phyloP scores from a whole-genome alignment of 2,113 vertebrate genomes.

The Otis tarda region DNA sequence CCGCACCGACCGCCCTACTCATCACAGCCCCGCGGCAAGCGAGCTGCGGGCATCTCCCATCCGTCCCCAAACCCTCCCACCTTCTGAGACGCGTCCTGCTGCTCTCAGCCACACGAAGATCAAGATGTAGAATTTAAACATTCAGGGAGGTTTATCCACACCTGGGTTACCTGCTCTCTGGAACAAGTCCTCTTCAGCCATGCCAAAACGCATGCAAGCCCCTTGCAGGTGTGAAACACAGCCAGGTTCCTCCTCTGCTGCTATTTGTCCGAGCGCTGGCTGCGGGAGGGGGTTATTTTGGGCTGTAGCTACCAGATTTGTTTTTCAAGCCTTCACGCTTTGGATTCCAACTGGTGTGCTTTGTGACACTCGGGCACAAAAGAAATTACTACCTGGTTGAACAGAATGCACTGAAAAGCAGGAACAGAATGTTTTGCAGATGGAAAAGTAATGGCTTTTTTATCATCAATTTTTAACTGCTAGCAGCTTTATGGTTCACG shows the following conservation, averaged over 20 bases:
- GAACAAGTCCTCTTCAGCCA: not conserved
- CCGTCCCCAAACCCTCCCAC: not conserved
- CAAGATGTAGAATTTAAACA: not conserved
- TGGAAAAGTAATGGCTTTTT: not conserved
- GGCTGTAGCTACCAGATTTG: not conserved
- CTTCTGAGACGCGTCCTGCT: not conserved
- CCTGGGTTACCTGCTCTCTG: not conserved
- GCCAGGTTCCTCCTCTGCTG: not conserved
- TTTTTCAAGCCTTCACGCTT: not conserved
- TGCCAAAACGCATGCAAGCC: accelerated
- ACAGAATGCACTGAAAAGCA: accelerated
- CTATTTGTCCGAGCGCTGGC: accelerated
- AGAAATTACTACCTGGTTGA: not conserved
- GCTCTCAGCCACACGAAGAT: not conserved
- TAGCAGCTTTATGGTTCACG: not conserved
- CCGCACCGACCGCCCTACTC: accelerated
- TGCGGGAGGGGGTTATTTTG: not conserved
- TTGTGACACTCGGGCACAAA: not conserved
- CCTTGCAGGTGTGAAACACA: not conserved
- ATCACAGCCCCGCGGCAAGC: accelerated
- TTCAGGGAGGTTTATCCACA: not conserved
- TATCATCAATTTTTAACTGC: not conserved
- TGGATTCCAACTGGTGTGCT: not conserved
- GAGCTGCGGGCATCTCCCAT: not conserved
- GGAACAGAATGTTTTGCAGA: not conserved